These are phyloP conservation scores for Drosophila borealis DNA, from an alignment of 2,888 invertebrate genomes.

Conservation along the genomic window DNA sequence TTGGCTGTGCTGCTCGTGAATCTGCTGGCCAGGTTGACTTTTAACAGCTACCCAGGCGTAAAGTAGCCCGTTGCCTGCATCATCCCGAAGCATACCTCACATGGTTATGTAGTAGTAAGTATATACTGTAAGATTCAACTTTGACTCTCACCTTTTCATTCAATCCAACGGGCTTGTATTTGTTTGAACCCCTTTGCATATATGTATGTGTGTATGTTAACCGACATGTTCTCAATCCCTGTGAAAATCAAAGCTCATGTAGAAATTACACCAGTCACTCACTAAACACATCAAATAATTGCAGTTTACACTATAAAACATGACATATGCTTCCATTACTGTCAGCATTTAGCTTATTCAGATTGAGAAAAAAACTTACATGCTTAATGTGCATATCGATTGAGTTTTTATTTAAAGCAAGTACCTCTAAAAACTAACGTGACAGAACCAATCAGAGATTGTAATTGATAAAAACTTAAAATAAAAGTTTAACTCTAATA, in stretches of 20 bases:
- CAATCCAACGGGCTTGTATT: background rate
- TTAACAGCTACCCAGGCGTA: slow-evolving; percentile 28
- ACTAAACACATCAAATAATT: background rate
- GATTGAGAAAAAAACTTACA: no score
- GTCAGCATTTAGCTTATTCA: background rate
- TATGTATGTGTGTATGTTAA: background rate
- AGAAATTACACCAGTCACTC: background rate
- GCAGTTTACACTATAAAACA: background rate
- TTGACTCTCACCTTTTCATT: background rate
- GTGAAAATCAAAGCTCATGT: slow-evolving; percentile 8
- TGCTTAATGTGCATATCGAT: no score
- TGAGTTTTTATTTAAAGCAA: no score
- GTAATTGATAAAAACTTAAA: no score
- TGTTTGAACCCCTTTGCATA: background rate
- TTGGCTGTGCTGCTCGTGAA: slow-evolving; percentile 10
- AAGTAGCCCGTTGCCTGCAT: slow-evolving; percentile 18
- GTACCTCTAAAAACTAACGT: no score
- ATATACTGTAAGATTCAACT: slow-evolving; percentile 6
- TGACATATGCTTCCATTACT: no score
- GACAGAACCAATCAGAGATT: no score
- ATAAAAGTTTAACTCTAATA: no score
- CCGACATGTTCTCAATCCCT: background rate
- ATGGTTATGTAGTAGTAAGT: background rate
- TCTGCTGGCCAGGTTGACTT: slow-evolving; percentile 20
- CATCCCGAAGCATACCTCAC: slow-evolving; percentile 16